Evolutionary conservation across 92 coral and sea anemone species (phyloP), one percentile per base, ranked within the genome.

Genomic region (Phenganax subtilis): DNA sequence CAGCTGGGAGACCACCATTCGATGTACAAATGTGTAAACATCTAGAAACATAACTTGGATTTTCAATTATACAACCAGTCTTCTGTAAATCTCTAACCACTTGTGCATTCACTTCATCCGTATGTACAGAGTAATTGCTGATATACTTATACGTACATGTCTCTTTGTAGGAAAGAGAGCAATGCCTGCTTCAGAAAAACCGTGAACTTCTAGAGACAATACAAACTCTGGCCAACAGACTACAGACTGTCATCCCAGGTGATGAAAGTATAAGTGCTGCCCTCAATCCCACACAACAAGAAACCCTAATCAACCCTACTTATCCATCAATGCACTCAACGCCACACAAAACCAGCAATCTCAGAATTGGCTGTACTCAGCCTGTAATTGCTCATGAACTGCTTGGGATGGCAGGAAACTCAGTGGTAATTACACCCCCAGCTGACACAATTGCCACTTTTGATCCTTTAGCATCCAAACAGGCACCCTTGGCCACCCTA

Each of bases 111-210:
- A 17, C 37, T 67, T 62, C 68, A 11, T 59, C 2, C 9, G 47
- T 37, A 37, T 6, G 6, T 37, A 37, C 47, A 6, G 47, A 37
- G 47, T 6, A 37, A 37, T 1, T 37, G 6, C 47, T 37, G 47
- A 37, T 37, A 37, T 37, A 37, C 47, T 20, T 20, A 37, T 37
- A 37, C 47, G 3, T 37, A 37, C 47, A 37, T 37, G 47, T 78
- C 81, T 55, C 64, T 58, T 82, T 73, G 61, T 81, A 93, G 98
- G 91, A 85, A 84, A 93, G 92, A 82, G 89, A 92, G 25, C 90
- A 92, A 65, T 91, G 93, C 51, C 91, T 93, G 28, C 82, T 93
- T 15, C 92, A 88, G 84, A 97, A 93, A 72, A 93, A 93, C 81
- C 89, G 89, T 58, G 97, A 93, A 71, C 88, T 93, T 44, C 89